Base-by-base conservation (phyloP, 1,140 invertebrate genomes). In the Sitophilus oryzae region DNA sequence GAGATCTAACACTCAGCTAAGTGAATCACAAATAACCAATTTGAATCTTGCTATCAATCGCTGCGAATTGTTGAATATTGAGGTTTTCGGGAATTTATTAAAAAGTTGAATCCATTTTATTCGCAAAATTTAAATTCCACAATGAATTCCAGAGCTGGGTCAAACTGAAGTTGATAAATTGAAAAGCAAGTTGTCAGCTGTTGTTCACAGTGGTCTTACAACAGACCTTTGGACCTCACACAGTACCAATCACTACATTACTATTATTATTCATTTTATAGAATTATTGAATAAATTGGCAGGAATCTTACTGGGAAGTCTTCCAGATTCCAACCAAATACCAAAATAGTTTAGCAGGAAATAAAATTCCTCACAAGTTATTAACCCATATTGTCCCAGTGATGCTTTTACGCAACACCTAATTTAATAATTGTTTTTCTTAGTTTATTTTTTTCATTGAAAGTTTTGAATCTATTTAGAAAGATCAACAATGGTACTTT, bases 71-170 rank as follows among this genome's bases (percentile, higher is more conserved):
- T 40, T 40, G 38, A 40, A 40, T 5, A 40, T 14, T 6, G 14
- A 14, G 38, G 38, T 8, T 40, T 40, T 40, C 18, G 14, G 38
- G 38, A 40, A 20, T 40, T 40, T 40, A 14, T 40, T 14, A 40
- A 40, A 40, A 15, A 15, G 14, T 14, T 40, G 45, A 47, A 30
- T 25, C 10, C 14, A 30, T 47, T 34, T n/a, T 30, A 34, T 47
- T 34, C 36, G 30, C 10, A 49, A 38, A 49, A 40, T 11, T 40
- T 36, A 16, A 49, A 16, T 30, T 6, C 9, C 25, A 40, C 30
- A 49, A 49, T 4, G 40, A 34, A 30, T 49, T 38, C 35, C 35
- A 41, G 25, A 49, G 37, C 34, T 41, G 15, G 40, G 37, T 42
- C 36, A 36, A 36, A 30, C 5, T 37, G 14, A 49, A 37, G 47